Percentiles rank a stretch among this genome's conserved stretches.
Conservation (phyloP, 1,140 invertebrate genomes). For the Trichonephila clavata region DNA sequence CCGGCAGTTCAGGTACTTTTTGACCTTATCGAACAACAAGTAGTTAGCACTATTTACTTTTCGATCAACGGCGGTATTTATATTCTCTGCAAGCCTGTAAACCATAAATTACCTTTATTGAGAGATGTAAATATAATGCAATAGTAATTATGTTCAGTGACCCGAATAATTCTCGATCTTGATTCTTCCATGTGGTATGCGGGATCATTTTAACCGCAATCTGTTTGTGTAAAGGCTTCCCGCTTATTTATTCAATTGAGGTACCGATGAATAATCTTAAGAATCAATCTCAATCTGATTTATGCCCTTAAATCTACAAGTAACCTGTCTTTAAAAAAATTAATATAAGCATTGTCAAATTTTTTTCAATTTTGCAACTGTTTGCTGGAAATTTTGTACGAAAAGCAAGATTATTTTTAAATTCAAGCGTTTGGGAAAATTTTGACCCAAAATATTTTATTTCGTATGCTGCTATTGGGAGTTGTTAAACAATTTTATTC, state of each 20-base stretch:
- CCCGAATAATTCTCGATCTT: background rate
- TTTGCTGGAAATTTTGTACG: too few relatives aligned
- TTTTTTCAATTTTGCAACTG: too few relatives aligned
- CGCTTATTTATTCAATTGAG: background rate
- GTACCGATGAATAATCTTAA: background rate
- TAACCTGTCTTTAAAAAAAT: too few relatives aligned
- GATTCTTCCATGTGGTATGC: background rate
- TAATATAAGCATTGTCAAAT: too few relatives aligned
- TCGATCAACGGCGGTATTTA: background rate
- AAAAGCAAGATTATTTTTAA: too few relatives aligned
- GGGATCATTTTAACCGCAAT: background rate
- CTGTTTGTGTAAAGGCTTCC: background rate
- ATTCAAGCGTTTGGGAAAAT: too few relatives aligned
- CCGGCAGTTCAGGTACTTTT: slow-evolving; percentile 16
- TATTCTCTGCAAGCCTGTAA: background rate
- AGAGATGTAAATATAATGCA: background rate
- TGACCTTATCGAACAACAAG: slow-evolving; percentile 7
- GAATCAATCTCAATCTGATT: too few relatives aligned
- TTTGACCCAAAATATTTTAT: too few relatives aligned
- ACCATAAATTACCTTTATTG: slow-evolving; percentile 8
- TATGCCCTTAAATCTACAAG: too few relatives aligned
- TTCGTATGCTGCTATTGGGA: too few relatives aligned
- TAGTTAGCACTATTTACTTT: background rate
- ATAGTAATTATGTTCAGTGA: background rate
- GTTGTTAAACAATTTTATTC: too few relatives aligned